These are phyloP conservation scores for Hydraecia micacea DNA, from an alignment of 2,888 invertebrate genomes.

Conservation along the genomic window DNA sequence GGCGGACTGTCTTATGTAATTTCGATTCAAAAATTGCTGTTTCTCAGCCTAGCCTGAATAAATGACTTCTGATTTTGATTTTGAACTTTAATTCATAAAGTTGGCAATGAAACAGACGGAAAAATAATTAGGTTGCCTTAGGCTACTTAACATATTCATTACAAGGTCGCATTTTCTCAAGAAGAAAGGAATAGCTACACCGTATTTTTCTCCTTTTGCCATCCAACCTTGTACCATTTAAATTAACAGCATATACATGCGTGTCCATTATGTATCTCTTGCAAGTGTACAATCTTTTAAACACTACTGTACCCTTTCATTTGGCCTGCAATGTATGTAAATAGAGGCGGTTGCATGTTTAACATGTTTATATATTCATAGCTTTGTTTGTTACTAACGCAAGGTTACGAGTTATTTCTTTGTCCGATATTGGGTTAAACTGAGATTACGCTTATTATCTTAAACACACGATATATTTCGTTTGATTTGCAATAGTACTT, in stretches of 20 bases:
- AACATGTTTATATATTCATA: constrained; percentile 74
- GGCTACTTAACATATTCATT: background rate
- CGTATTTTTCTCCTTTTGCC: background rate
- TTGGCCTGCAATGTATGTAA: constrained; percentile 60
- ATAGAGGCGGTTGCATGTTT: constrained; percentile 70
- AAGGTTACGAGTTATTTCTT: constrained; percentile 74
- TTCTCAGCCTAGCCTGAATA: background rate
- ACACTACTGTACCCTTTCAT: constrained; percentile 45
- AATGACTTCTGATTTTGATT: background rate
- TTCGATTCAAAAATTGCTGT: background rate
- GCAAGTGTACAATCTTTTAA: constrained; percentile 46
- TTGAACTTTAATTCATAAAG: background rate
- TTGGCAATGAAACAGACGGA: background rate
- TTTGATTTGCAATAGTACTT: constrained; percentile 17
- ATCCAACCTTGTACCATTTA: background rate
- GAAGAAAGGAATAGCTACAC: background rate
- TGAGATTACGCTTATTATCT: constrained; percentile 63
- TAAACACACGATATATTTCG: constrained; percentile 20
- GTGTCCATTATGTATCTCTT: background rate
- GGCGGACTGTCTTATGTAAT: background rate
- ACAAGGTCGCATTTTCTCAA: background rate
- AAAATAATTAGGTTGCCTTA: background rate
- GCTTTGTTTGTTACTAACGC: constrained; percentile 71
- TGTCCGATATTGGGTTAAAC: constrained; percentile 71
- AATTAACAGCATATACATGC: background rate